These are phyloP conservation scores for Trachelus stipa DNA, from an alignment of 2,888 invertebrate species.

Conservation along the genomic window DNA sequence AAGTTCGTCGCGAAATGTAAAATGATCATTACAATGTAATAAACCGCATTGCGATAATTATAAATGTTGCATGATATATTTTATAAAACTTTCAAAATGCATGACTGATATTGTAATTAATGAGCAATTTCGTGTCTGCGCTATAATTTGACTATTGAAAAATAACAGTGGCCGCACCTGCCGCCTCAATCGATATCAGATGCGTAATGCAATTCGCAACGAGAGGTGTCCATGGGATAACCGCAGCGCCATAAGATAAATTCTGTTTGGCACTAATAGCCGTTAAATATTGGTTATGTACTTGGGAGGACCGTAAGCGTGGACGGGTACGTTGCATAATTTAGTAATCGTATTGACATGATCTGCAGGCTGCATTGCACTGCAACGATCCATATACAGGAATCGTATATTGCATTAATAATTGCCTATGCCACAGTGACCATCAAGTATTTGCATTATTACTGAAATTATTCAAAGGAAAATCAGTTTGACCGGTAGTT, in stretches of 20 bases:
- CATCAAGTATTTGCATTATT: neutral
- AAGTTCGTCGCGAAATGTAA: too few species aligned
- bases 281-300: constrained; percentile 54
- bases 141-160: neutral
- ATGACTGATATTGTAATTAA: neutral
- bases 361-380: constrained; percentile 24
- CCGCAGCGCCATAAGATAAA: constrained; percentile 44
- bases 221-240: constrained; percentile 1
- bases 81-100: neutral
- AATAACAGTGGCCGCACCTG: constrained; percentile 33
- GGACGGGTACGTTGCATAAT: constrained; percentile 37
- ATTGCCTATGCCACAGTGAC: neutral
- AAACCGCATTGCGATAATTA: neutral
- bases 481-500: neutral
- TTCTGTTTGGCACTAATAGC: constrained; percentile 54
- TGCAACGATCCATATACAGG: neutral
- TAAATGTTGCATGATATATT: neutral
- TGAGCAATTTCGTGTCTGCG: neutral
- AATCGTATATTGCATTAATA: neutral
- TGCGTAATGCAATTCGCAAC: constrained; percentile 33
- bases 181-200: constrained; percentile 50
- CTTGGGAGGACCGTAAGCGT: constrained; percentile 30
- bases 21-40: too few species aligned
- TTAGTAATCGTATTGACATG: constrained; percentile 43
- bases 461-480: neutral